These are phyloP conservation scores for Papilio helenus DNA, from an alignment of 1,140 invertebrate species.

Conservation along the genomic window DNA sequence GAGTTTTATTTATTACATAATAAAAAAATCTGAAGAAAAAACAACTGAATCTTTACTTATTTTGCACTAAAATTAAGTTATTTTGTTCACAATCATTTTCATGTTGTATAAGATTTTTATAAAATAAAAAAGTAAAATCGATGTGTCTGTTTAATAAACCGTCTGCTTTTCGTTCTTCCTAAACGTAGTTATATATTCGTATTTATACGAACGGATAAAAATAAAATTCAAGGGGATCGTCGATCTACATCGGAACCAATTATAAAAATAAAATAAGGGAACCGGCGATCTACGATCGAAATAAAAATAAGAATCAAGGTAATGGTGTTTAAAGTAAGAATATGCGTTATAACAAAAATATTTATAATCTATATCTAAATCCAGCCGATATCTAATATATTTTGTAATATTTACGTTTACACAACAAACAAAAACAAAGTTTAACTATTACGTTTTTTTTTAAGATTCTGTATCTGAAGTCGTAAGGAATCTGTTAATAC, in stretches of 20 bases:
- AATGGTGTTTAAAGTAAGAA: not conserved
- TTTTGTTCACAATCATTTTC: too few species aligned
- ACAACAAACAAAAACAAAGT: too few species aligned
- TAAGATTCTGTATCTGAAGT: not conserved
- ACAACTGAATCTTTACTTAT: too few species aligned
- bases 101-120: too few species aligned
- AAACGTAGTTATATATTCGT: not conserved
- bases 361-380: too few species aligned
- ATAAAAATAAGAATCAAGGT: not conserved
- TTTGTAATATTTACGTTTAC: too few species aligned
- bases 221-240: conserved; percentile 16
- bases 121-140: not conserved
- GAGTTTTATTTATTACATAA: not conserved
- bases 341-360: not conserved
- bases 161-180: not conserved
- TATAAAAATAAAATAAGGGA: not conserved
- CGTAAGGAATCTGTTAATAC: not conserved
- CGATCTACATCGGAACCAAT: not conserved
- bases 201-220: not conserved
- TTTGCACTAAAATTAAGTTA: too few species aligned
- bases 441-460: too few species aligned
- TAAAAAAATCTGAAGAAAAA: not conserved
- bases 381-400: too few species aligned
- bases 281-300: not conserved
- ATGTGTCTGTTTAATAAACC: not conserved